Evolutionary conservation across 1,140 invertebrate genomes (phyloP).

Genomic region (Orchesella cincta): DNA sequence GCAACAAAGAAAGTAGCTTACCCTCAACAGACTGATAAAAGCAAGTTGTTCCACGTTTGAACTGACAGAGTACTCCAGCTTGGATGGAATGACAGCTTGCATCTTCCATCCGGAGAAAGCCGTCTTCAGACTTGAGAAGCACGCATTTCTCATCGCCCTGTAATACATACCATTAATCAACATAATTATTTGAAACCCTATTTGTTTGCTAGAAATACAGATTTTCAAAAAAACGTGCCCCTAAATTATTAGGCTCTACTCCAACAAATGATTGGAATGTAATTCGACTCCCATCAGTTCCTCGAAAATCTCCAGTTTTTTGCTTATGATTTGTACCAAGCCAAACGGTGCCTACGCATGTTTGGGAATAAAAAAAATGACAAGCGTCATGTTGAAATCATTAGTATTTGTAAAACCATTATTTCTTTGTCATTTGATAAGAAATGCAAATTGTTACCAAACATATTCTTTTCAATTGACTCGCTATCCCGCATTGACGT

Average conservation of each 20-base stretch:
- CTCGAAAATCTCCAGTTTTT: neutral
- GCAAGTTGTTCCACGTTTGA: neutral
- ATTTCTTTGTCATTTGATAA: too few relatives aligned
- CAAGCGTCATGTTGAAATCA: neutral
- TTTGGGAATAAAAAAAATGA: neutral
- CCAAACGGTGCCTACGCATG: neutral
- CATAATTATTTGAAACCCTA: neutral
- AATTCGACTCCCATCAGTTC: neutral
- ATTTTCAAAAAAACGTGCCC: conserved; percentile 6
- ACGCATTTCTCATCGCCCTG: neutral
- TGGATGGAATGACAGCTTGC: neutral
- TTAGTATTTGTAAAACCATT: too few relatives aligned
- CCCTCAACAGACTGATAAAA: neutral
- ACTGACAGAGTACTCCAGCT: conserved; percentile 17
- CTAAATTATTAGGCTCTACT: neutral
- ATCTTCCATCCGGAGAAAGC: neutral
- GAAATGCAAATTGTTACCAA: neutral
- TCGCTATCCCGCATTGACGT: neutral
- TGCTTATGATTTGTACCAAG: neutral
- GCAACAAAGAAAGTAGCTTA: neutral
- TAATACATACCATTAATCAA: neutral
- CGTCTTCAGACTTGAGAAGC: neutral
- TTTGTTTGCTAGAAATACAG: neutral
- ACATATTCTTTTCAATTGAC: neutral
- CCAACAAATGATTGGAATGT: neutral